phyloP scores from a whole-genome alignment of 2,797 vertebrate species.

The Pelochelys cantorii region DNA sequence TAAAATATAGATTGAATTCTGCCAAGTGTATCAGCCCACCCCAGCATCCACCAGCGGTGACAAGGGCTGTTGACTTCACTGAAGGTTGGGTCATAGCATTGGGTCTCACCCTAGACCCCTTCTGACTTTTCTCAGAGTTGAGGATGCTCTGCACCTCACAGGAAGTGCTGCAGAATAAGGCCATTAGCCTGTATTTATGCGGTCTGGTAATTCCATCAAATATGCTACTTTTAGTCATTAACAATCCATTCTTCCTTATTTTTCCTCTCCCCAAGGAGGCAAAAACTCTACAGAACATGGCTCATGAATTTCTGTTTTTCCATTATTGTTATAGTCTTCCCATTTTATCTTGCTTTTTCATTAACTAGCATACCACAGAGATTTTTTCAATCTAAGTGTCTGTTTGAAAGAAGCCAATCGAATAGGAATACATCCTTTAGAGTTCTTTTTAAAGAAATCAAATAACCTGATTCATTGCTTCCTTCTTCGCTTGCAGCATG shows the following conservation, averaged over 20 bases:
- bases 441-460: constrained; percentile 57
- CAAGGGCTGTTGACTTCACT: not conserved
- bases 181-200: constrained; percentile 24
- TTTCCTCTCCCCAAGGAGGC: constrained; percentile 59
- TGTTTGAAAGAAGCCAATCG: constrained; percentile 51
- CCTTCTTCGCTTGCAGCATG: constrained; percentile 52
- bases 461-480: constrained; percentile 52
- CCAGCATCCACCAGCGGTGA: not conserved
- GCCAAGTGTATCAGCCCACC: not conserved
- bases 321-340: constrained; percentile 65
- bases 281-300: not conserved
- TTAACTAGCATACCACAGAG: constrained; percentile 64
- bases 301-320: constrained; percentile 55
- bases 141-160: constrained; percentile 36
- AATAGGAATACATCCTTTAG: constrained; percentile 49
- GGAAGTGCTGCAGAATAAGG: constrained; percentile 46
- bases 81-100: not conserved
- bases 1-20: not conserved
- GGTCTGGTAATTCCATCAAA: constrained; percentile 69
- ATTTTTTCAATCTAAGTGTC: constrained; percentile 45
- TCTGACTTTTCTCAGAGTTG: not conserved
- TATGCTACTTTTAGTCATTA: constrained; percentile 32
- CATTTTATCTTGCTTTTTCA: constrained; percentile 69
- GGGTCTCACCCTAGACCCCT: not conserved
- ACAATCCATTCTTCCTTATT: constrained; percentile 52